phyloP scores from a whole-genome alignment of 2,113 vertebrate genomes.

The Garra rufa region DNA sequence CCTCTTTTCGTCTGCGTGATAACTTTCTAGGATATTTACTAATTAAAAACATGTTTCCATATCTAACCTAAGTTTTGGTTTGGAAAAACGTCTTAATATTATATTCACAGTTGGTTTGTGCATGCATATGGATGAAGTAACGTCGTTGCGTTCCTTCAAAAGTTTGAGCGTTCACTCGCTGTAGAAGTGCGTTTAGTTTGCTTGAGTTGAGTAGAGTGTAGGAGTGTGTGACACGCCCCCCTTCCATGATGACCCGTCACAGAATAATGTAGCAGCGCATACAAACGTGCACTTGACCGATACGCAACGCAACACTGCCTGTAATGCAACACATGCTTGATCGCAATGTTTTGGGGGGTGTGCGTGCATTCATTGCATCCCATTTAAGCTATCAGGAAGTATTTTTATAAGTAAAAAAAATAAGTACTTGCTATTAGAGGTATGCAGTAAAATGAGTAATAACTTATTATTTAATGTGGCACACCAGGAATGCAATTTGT shows the following conservation, averaged over 20 bases:
- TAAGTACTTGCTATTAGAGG: background rate
- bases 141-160: background rate
- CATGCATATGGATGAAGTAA: background rate
- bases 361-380: background rate
- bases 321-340: background rate
- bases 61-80: background rate
- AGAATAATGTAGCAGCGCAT: background rate
- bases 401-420: background rate
- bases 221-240: slow-evolving; percentile 24
- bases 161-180: background rate
- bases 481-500: background rate
- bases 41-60: background rate
- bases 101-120: background rate
- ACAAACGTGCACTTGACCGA: background rate
- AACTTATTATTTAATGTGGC: background rate
- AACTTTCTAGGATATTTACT: background rate
- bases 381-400: background rate
- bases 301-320: background rate
- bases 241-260: background rate
- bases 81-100: background rate
- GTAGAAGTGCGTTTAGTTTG: background rate
- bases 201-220: background rate
- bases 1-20: background rate
- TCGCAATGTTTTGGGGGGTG: background rate
- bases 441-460: background rate